Evolutionary conservation across 1,140 invertebrate species (phyloP), one percentile per base, ranked within the genome.

Genomic region (Microplitis mediator): DNA sequence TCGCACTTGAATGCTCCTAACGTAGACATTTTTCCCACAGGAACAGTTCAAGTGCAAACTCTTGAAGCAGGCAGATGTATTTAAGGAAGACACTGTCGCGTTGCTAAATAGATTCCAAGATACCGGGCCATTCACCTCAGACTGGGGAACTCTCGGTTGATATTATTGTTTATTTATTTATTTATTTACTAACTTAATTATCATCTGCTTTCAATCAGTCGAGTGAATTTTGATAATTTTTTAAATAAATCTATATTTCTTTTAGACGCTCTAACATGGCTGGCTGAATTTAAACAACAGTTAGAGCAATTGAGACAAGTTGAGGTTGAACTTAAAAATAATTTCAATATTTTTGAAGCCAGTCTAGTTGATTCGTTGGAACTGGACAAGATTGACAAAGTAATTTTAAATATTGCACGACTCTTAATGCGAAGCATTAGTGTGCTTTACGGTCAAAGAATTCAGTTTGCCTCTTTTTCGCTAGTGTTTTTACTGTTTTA

Each of bases 281-380:
- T 95, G 11, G 85, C 85, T 56, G 84, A 87, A 23, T 91, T 91
- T 66, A 86, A 89, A 77, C 85, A 86, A 3, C 88, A 91, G 79
- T 83, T 94, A 3, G 85, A 90, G 16, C 84, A 85, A 0, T 84
- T 94, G 23, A 90, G 90, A 79, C 88, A 89, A 32, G 90, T 90
- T 78, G 93, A 95, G 81, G 86, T 88, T 65, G 83, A 89, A 63
- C 86, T 95, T 31, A 89, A 91, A 74, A 86, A 88, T 69, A 92
- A 94, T 76, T 87, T 95, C 56, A 88, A 86, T 5, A 90, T 94
- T 36, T 95, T 96, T 82, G 92, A 92, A 65, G 90, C 94, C 52
- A 92, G 90, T 77, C 89, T 92, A 50, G 91, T 92, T 32, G 92
- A 92, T 76, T 93, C 91, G 71, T 80, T 89, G 66, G 93, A 95